Evolutionary conservation across 2,888 invertebrate genomes (phyloP), one percentile per base, ranked within the genome.

Genomic region (Pandemis cinnamomeana): DNA sequence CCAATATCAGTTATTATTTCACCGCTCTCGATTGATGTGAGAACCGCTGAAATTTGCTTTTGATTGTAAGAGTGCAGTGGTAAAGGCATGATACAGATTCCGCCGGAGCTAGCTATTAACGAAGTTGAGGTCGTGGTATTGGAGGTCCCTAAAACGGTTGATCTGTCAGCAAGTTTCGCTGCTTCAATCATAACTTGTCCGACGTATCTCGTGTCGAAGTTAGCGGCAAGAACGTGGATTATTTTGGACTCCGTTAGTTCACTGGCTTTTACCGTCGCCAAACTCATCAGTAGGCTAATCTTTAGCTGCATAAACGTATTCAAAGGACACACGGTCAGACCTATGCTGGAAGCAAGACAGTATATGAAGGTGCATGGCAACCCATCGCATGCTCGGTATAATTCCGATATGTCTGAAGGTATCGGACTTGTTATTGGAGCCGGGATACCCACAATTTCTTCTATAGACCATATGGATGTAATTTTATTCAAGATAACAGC

Each of bases 281-380:
- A 83, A 83, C 94, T 94, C 71, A 94, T 76, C 55, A 94, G 77
- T 36, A 94, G 82, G 78, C 80, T 85, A 77, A 93, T 91, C 82
- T 94, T 94, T 1, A 92, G 84, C 71, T 91, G 89, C 87, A 94
- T 91, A 76, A 91, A 94, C 77, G 90, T 90, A 77, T 89, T 87
- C 53, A 89, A 79, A 15, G 94, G 94, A 60, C 90, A 89, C 13
- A 89, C 80, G 71, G 86, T 88, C 20, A 86, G 80, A 11, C 92
- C 93, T 71, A 94, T 87, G 51, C 84, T 87, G 0, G 92, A 92
- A 61, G 94, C 89, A 7, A 94, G 82, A 70, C 91, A 91, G 79
- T 91, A 93, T 71, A 94, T 86, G 76, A 93, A 93, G 78, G 88
- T 90, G 91, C 92, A 94, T 11, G 93, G 86, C 11, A 87, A 66